Evolutionary conservation across 1,140 invertebrate genomes (phyloP).

Genomic region (Melipona quadrifasciata): DNA sequence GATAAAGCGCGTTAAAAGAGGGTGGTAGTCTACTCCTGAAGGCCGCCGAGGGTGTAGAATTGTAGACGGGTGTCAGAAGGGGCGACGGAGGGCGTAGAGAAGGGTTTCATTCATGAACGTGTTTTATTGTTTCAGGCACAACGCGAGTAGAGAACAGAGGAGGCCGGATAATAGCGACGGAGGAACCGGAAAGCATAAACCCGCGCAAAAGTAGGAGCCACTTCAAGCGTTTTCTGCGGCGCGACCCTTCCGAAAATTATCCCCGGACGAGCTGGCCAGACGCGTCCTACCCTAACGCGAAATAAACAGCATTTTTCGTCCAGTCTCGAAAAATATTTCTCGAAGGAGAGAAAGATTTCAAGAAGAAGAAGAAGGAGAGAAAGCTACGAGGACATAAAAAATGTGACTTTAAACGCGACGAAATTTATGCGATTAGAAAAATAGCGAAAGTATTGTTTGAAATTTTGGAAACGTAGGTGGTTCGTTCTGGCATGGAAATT

Average conservation of each 20-base stretch:
- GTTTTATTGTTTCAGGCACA: constrained; percentile 78
- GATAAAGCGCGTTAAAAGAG: constrained; percentile 74
- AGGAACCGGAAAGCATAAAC: constrained; percentile 80
- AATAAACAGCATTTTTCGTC: constrained; percentile 23
- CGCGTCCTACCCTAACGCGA: constrained; percentile 45
- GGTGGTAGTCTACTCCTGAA: constrained; percentile 56
- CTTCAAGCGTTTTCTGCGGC: constrained; percentile 67
- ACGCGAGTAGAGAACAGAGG: constrained; percentile 66
- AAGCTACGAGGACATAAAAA: neutral
- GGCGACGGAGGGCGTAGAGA: constrained; percentile 50
- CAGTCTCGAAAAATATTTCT: neutral
- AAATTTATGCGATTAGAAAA: neutral
- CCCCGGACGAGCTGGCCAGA: constrained; percentile 47
- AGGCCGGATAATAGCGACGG: constrained; percentile 73
- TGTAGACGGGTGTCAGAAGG: constrained; percentile 47
- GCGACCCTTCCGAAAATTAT: constrained; percentile 69
- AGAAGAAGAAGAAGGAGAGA: neutral
- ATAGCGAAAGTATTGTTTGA: neutral
- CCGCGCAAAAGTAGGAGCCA: constrained; percentile 70
- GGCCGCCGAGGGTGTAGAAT: constrained; percentile 54
- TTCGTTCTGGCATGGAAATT: neutral
- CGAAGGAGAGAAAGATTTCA: too few species aligned
- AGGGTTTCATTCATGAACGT: constrained; percentile 77
- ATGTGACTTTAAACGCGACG: neutral
- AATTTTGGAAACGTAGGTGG: neutral